These are phyloP conservation scores for Solenodon paradoxus DNA, from an alignment of 2,113 vertebrate species.

Conservation along the genomic window DNA sequence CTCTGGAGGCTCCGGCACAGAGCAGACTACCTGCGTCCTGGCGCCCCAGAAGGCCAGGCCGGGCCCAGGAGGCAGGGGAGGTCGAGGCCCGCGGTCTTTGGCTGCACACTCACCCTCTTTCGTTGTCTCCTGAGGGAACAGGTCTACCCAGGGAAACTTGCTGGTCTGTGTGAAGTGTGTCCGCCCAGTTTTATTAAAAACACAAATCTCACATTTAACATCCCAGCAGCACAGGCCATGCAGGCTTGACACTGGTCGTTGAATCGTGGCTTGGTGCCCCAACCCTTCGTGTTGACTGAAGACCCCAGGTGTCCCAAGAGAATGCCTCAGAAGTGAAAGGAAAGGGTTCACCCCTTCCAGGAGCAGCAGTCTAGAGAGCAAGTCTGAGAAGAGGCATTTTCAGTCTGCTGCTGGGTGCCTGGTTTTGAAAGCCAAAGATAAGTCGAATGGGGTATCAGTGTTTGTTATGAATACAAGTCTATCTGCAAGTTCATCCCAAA, in stretches of 20 bases:
- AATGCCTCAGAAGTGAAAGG: not conserved
- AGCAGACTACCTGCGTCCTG: no score
- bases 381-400: conserved; percentile 25
- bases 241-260: not conserved
- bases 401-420: not conserved
- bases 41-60: no score
- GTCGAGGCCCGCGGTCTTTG: not conserved
- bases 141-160: not conserved
- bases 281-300: not conserved
- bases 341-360: not conserved
- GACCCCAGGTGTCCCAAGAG: no score
- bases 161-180: not conserved
- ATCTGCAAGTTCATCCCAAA: conserved; percentile 60
- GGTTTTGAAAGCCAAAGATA: conserved; percentile 62
- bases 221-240: not conserved
- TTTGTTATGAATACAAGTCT: conserved; percentile 70
- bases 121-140: not conserved
- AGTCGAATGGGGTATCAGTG: conserved; percentile 53
- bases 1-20: conserved; percentile 79
- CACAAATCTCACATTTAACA: not conserved
- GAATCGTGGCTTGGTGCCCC: not conserved
- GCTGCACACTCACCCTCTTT: not conserved
- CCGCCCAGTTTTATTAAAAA: not conserved
- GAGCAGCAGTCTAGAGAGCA: conserved; percentile 7
- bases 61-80: not conserved